Conservation (phyloP, 2,888 invertebrate species). For the Athrips mouffetella region DNA sequence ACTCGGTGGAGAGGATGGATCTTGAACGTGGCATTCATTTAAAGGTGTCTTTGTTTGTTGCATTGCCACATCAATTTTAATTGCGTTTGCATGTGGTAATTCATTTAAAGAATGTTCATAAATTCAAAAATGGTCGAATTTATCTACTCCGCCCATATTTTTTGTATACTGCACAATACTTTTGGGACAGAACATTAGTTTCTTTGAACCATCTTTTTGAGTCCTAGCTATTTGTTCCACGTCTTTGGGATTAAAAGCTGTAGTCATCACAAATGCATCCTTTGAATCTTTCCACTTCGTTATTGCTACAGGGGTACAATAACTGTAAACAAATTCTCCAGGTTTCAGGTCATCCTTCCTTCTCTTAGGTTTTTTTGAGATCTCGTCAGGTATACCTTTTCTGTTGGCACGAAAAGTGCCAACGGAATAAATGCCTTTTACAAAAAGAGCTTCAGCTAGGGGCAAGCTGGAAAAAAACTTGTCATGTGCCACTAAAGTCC, state of each 20-base stretch:
- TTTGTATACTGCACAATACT: constrained; percentile 26
- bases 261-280: constrained; percentile 21
- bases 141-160: no score
- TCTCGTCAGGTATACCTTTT: constrained; percentile 3
- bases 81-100: no score
- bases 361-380: constrained; percentile 5
- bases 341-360: constrained; percentile 10
- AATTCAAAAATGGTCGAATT: no score
- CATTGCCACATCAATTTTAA: no score
- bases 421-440: constrained; percentile 8
- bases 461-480: background rate
- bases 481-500: background rate
- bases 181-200: constrained; percentile 28
- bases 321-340: constrained; percentile 18
- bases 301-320: constrained; percentile 13
- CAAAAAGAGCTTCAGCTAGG: constrained; percentile 7
- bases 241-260: constrained; percentile 20
- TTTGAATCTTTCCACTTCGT: constrained; percentile 22
- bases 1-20: no score
- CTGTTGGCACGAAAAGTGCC: constrained; percentile 7
- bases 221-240: constrained; percentile 22
- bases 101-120: no score
- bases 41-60: no score
- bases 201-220: constrained; percentile 31
- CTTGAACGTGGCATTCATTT: no score